These are phyloP conservation scores for Lanius collurio DNA, from an alignment of 2,113 vertebrate species.

Conservation along the genomic window DNA sequence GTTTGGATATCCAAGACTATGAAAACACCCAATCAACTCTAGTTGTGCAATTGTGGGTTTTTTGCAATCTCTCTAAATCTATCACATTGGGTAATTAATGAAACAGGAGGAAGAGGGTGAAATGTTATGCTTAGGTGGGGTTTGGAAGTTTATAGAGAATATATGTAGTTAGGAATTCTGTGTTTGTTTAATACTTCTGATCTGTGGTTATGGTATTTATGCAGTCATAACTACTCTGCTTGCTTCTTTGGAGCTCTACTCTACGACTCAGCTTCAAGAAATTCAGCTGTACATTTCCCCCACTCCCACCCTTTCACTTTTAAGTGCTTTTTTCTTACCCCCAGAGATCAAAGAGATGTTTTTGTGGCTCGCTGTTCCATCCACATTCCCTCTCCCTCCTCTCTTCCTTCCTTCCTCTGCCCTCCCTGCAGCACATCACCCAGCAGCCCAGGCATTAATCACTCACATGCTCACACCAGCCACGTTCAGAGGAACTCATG, in stretches of 20 bases:
- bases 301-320: neutral
- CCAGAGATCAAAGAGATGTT: constrained; percentile 54
- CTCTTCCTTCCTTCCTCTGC: constrained; percentile 43
- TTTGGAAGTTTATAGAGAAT: neutral
- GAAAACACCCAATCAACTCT: neutral
- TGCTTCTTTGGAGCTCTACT: neutral
- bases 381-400: neutral
- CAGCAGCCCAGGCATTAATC: constrained; percentile 35
- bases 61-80: neutral
- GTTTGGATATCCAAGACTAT: neutral
- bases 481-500: neutral
- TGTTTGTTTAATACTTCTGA: neutral
- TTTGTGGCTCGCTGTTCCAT: constrained; percentile 26
- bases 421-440: neutral
- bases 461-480: neutral
- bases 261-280: neutral
- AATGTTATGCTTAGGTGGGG: neutral
- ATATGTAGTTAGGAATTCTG: neutral
- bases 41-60: neutral
- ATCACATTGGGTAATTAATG: neutral
- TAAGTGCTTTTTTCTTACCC: constrained; percentile 13
- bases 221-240: neutral
- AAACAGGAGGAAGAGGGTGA: neutral
- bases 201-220: neutral
- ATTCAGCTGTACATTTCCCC: neutral